Evolutionary conservation across 2,888 invertebrate species (phyloP), one percentile per base, ranked within the genome.

Genomic region (Galeopsomyia nigrocyanea): DNA sequence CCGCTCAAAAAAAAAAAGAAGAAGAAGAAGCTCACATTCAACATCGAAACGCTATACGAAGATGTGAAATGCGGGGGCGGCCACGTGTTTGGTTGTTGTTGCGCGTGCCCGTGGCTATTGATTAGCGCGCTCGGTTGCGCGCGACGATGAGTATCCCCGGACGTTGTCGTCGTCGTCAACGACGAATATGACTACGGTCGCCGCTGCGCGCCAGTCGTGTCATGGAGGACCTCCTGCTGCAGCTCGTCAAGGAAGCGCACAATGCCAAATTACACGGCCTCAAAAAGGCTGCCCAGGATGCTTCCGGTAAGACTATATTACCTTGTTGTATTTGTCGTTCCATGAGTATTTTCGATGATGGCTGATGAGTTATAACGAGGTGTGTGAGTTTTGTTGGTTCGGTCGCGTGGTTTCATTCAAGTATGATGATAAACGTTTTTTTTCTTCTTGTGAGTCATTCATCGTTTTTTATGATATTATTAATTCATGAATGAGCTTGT

Each of bases 221-320:
- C 84, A 96, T 97, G 96, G 96, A 97, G 89, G 95, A 96, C 87
- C 89, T 96, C 80, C 89, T 97, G 78, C 90, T 92, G 85, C 93
- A 94, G 87, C 91, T 97, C 82, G 91, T 93, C 79, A 95, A 93
- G 87, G 96, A 97, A 88, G 93, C 95, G 74, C 91, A 91, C 64
- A 93, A 93, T 80, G 91, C 93, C 39, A 97, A 95, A 87, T 88
- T 93, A 81, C 89, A 91, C 71, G 89, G 90, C 78, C 87, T 97
- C 79, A 92, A 93, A 83, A 93, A 94, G 88, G 90, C 94, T 79
- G 94, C 95, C 82, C 95, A 95, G 88, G 94, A 95, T 88, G 95
- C 95, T 78, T 90, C 94, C 86, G 95, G 96, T 96, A 89, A 88
- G 87, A 39, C 39, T 39, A 10, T 39, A 26, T 26, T 26, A n/a